phyloP scores from a whole-genome alignment of 2,888 invertebrate genomes.

The Dasypolia templi region DNA sequence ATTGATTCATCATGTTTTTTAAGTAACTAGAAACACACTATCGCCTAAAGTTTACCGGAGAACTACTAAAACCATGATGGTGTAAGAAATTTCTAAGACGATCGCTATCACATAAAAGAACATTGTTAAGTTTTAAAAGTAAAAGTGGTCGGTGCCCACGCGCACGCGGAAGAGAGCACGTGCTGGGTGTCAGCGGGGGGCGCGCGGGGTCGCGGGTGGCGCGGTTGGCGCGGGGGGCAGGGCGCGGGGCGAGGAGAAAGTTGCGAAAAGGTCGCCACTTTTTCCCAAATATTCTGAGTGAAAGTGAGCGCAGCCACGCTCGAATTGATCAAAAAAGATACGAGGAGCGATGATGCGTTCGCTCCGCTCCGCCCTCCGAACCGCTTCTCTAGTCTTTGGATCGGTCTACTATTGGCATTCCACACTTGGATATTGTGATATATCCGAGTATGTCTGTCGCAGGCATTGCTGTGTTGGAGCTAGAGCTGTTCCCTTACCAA shows the following conservation, averaged over 20 bases:
- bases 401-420: neutral
- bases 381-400: neutral
- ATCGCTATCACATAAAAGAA: slow-evolving; percentile 49
- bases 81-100: slow-evolving; percentile 27
- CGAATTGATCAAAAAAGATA: slow-evolving; percentile 80
- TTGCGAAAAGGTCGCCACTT: slow-evolving; percentile 89
- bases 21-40: neutral
- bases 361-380: neutral
- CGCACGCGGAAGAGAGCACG: slow-evolving; percentile 85
- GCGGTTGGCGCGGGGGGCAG: slow-evolving; percentile 51
- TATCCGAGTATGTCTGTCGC: neutral
- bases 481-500: neutral
- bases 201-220: slow-evolving; percentile 62
- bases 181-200: slow-evolving; percentile 67
- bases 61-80: neutral
- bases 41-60: neutral
- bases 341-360: slow-evolving; percentile 52
- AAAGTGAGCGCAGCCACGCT: slow-evolving; percentile 83
- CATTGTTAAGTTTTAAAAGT: slow-evolving; percentile 83
- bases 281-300: slow-evolving; percentile 90
- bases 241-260: slow-evolving; percentile 82
- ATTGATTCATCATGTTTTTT: neutral
- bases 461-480: neutral
- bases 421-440: neutral
- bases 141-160: slow-evolving; percentile 83